Conservation (phyloP, 1,140 invertebrate genomes). For the Eupristina koningsbergeri region DNA sequence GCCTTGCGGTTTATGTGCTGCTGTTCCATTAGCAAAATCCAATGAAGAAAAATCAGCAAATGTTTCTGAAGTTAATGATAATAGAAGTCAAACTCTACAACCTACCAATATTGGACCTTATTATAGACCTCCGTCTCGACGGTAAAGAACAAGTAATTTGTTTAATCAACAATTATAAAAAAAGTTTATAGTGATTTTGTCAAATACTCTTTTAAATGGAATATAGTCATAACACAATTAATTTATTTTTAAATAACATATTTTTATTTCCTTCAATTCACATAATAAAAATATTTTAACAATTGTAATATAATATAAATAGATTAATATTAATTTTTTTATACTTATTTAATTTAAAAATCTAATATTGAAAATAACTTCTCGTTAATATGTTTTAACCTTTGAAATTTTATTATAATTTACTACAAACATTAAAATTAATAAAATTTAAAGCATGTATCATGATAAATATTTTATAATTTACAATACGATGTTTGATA, state of each 20-base stretch:
- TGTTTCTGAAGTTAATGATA: background rate
- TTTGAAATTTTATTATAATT: too few species aligned
- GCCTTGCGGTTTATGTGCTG: constrained; percentile 69
- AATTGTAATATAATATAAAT: too few species aligned
- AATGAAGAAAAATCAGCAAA: constrained; percentile 38
- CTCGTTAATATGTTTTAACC: too few species aligned
- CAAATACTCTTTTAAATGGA: background rate
- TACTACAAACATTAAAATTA: too few species aligned
- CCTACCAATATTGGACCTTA: background rate
- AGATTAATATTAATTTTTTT: too few species aligned
- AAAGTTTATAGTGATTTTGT: background rate
- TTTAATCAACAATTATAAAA: background rate
- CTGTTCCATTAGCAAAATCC: constrained; percentile 59
- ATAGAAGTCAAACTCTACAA: background rate
- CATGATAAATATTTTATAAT: too few species aligned
- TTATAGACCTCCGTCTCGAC: constrained; percentile 48
- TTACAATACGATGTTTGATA: too few species aligned
- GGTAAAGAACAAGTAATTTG: constrained; percentile 71
- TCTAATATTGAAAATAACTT: too few species aligned
- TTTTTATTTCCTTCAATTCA: background rate
- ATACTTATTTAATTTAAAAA: too few species aligned
- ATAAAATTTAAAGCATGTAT: too few species aligned
- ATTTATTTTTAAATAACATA: background rate
- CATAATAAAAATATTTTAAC: background rate
- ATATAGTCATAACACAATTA: background rate